phyloP scores from a whole-genome alignment of 92 coral and sea anemone species.

The Bergia puertoricense region DNA sequence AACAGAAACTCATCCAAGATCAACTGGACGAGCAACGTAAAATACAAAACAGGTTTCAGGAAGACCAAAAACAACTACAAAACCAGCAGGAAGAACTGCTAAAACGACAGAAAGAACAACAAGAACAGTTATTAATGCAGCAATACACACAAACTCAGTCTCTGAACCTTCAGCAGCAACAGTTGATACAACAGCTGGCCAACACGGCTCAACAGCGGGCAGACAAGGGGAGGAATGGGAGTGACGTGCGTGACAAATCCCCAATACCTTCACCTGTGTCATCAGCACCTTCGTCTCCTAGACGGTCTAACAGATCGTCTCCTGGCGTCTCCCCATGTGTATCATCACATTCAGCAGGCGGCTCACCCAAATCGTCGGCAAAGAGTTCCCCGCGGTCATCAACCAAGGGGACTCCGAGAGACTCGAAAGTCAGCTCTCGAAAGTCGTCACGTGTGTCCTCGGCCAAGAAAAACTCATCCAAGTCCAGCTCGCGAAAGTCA shows the following conservation, averaged over 20 bases:
- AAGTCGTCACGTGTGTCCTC: conserved; percentile 55
- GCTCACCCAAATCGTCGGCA: conserved; percentile 59
- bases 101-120: conserved; percentile 82
- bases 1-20: conserved; percentile 54
- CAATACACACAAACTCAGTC: conserved; percentile 84
- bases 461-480: conserved; percentile 49
- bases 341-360: conserved; percentile 45
- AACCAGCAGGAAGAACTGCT: conserved; percentile 90
- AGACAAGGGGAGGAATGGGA: conserved; percentile 50
- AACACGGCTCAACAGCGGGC: conserved; percentile 54
- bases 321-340: conserved; percentile 34
- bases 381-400: conserved; percentile 52
- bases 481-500: conserved; percentile 47
- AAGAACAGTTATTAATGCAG: conserved; percentile 88
- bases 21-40: conserved; percentile 77
- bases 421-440: conserved; percentile 49
- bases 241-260: conserved; percentile 38
- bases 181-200: conserved; percentile 75
- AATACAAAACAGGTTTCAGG: conserved; percentile 74
- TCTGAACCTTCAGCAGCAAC: conserved; percentile 83
- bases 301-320: conserved; percentile 54
- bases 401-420: conserved; percentile 36
- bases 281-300: conserved; percentile 58
- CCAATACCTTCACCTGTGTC: conserved; percentile 57
- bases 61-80: conserved; percentile 84